Evolutionary conservation across 1,140 invertebrate species (phyloP), one percentile per base, ranked within the genome.

Genomic region (Drosophila jambulina): DNA sequence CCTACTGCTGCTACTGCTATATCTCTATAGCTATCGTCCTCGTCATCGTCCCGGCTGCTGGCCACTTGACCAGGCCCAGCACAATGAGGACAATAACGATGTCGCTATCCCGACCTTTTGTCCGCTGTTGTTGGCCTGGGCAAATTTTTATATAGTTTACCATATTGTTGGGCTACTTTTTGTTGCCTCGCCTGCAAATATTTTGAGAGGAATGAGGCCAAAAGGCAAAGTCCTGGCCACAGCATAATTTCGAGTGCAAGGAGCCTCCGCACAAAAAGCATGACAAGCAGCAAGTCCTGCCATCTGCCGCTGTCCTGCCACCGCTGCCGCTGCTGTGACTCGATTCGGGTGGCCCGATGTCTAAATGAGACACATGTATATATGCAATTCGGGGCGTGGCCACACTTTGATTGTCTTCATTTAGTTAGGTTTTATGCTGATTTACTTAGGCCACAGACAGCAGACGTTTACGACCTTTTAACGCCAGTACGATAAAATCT

Each of bases 391-490:
- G n/a, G 59, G 74, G 78, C 78, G 69, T 74, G 74, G 78, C 56
- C 78, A 65, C 85, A 78, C 83, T 88, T 88, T 90, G 85, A 90
- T 90, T 90, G 86, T 90, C 85, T 90, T 90, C 85, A 90, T 90
- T 90, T 85, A 85, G 85, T 82, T 91, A 80, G 83, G 86, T 90
- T 90, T 90, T 90, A 90, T 90, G 86, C 75, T 90, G 85, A 90
- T 90, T 90, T 90, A 90, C 85, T 90, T 90, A 90, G 85, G 81
- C 78, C 85, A 71, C 81, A 63, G 40, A 59, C 59, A 80, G 54
- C 54, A 61, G 51, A 51, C 80, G 56, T 90, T 88, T 88, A 88
- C 78, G 84, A 90, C 80, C 71, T 77, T 78, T 80, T 88, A 88
- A 87, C 84, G 83, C 76, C 38, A 40, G 21, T 56, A 78, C 82